Evolutionary conservation across 2,113 vertebrate genomes (phyloP).

Genomic region (Tyrannus savana): DNA sequence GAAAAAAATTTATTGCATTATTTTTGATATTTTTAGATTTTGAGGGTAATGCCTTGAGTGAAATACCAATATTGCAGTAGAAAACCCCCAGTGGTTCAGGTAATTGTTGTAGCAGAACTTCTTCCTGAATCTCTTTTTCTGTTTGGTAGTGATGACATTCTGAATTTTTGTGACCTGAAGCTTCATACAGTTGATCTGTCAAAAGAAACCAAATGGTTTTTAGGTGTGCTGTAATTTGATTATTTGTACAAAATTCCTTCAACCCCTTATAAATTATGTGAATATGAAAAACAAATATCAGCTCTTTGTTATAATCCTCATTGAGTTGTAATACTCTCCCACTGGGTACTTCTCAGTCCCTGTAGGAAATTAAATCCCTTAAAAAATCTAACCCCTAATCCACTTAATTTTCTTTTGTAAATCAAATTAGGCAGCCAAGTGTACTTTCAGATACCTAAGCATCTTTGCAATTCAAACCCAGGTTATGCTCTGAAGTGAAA

Average conservation of each 20-base stretch:
- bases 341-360: not conserved
- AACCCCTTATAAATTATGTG: not conserved
- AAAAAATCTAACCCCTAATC: constrained; percentile 41
- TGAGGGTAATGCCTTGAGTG: not conserved
- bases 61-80: not conserved
- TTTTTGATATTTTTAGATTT: not conserved
- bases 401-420: constrained; percentile 53
- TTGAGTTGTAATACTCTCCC: constrained; percentile 39
- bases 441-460: not conserved
- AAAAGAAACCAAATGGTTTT: not conserved
- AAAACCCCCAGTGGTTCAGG: fast-evolving
- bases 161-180: not conserved
- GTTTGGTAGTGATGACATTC: not conserved
- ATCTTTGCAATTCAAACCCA: not conserved
- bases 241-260: constrained; percentile 2
- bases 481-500: not conserved
- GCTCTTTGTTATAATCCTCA: constrained; percentile 33
- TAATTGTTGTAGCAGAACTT: not conserved
- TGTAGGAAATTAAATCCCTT: constrained; percentile 26
- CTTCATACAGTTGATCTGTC: not conserved
- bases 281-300: constrained; percentile 15
- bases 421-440: not conserved
- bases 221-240: not conserved
- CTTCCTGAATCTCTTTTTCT: not conserved
- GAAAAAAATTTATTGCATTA: not conserved